Conservation (phyloP, 2,888 invertebrate genomes). For the Nycteola revayana region DNA sequence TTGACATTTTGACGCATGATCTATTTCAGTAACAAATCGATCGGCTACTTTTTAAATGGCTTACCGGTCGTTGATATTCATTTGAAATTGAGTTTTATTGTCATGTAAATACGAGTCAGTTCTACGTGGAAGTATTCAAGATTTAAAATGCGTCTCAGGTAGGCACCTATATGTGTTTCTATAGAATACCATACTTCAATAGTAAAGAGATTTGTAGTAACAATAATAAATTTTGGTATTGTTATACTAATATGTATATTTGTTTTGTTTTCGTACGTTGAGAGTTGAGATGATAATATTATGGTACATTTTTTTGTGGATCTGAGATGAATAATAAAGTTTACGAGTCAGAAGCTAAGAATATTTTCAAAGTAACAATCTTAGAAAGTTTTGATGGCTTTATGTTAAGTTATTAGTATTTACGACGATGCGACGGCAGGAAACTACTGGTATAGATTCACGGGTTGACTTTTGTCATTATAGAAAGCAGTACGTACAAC, state of each 20-base stretch:
- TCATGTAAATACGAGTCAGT: no score
- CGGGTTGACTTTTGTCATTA: no score
- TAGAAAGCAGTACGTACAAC: no score
- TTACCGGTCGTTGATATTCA: no score
- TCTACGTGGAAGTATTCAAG: no score
- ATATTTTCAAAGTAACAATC: no score
- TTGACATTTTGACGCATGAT: conserved; percentile 21
- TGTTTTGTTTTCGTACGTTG: not conserved
- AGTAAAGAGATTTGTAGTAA: conserved; percentile 7
- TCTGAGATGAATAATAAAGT: not conserved
- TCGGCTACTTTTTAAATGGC: no score
- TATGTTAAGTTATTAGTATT: no score
- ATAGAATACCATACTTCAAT: conserved; percentile 1
- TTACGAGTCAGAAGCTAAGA: not conserved
- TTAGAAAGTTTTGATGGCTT: no score
- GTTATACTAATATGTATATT: not conserved
- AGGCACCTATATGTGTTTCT: conserved; percentile 1
- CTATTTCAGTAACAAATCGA: conserved; percentile 4
- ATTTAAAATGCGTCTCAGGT: not conserved
- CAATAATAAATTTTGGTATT: conserved; percentile 10
- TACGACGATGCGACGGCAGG: no score
- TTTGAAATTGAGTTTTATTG: no score
- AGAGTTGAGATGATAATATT: not conserved
- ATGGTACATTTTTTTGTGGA: not conserved
- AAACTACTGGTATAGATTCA: no score